Evolutionary conservation across 2,113 vertebrate genomes (phyloP), one percentile per base, ranked within the genome.

Genomic region (Rhinopomastus cyanomelas): DNA sequence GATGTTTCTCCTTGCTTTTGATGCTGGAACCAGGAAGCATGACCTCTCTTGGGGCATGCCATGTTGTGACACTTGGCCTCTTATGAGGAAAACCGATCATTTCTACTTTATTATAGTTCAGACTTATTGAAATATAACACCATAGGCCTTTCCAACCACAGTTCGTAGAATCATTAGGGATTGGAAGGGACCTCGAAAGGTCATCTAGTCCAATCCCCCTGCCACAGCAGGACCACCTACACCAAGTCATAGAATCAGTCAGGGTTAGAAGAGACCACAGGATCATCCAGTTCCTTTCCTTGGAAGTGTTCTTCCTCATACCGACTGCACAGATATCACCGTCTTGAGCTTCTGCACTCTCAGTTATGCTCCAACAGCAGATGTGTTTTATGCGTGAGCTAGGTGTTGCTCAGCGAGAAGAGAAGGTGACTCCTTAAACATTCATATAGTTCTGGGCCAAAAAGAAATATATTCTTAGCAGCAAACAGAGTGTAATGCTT

Each of bases 321-420:
- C 10, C 39, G 32, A 19, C 9, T 85, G 37, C 34, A 20, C 15
- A 29, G 53, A 12, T 76, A 23, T 16, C 3, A 0, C 22, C 72
- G 77, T 14, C n/a, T 44, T 73, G 12, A 51, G 8, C 60, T 71
- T 77, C 61, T 80, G 32, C 77, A 27, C 80, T 71, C 73, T 74
- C 51, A 61, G 59, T 76, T 92, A 36, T 59, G 78, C 26, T 85
- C 0, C 0, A 67, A 4, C 39, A 34, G 30, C 46, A 34, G 64
- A 65, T 32, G 0, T 8, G 5, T 27, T 77, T 72, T 52, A 76
- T 0, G 0, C 32, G 26, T 60, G 59, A 88, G 16, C 21, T 25
- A 55, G 30, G 30, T 52, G 37, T 16, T 59, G 37, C 52, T 65
- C n/a, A 55, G 36, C 74, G 57, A 42, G 59, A 79, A 51, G 23